Evolutionary conservation across 2,797 vertebrate genomes (phyloP), one percentile per base, ranked within the genome.

Genomic region (Sus cebifrons): DNA sequence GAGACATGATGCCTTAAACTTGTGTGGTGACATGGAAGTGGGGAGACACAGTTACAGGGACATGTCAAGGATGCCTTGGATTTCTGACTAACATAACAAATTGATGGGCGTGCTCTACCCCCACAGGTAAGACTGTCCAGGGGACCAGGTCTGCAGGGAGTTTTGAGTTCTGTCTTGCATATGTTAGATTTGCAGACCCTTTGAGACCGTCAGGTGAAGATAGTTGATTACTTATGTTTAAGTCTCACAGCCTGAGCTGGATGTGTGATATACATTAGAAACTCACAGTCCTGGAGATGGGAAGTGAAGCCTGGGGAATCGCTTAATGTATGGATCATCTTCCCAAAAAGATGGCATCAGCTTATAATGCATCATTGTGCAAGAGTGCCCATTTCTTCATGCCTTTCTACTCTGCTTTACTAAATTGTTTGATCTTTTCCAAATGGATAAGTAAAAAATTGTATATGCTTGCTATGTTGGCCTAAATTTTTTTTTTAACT

Each of bases 351-450:
- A 54, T 6, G 29, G 8, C 36, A 56, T 2, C 9, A 4, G 62
- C 77, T 90, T 54, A 36, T 60, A 62, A 16, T 0, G 10, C 3
- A n/a, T 60, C 14, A 1, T 36, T 8, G 20, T 3, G 1, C n/a
- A 78, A 56, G 21, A 60, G 3, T 67, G 70, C 2, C 5, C 25
- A 5, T 67, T 81, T 81, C 27, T 67, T 11, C 58, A 89, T 0
- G 13, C 65, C 49, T 32, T 49, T 83, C 36, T 40, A 15, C 0
- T 71, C 83, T 32, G 73, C 4, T 84, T 83, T 56, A 62, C 21
- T 70, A 73, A 58, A n/a, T n/a, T 71, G 70, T 88, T 89, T 56
- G 14, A n/a, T 54, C 21, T 89, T 94, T 95, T 89, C 54, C 29
- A 68, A 67, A 95, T 17, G 56, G n/a, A 75, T 10, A 60, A 36